Conservation (phyloP, 2,113 vertebrate genomes). For the Cynocephalus volans region DNA sequence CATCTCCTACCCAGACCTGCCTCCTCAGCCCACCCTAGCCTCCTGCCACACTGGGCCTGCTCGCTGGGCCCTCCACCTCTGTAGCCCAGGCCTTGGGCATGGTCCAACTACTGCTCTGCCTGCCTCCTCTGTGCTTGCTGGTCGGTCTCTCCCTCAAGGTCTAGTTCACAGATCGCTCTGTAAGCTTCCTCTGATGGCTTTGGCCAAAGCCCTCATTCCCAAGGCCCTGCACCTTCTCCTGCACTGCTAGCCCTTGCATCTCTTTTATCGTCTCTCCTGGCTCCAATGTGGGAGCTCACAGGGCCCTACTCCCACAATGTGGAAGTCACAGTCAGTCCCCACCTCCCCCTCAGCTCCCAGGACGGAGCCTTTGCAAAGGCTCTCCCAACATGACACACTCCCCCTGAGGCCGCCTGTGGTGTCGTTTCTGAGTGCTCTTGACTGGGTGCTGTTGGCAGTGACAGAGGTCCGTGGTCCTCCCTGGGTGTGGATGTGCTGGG, state of each 20-base stretch:
- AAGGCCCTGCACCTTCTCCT: background rate
- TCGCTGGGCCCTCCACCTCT: rapidly evolving
- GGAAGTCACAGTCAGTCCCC: background rate
- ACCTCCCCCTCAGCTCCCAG: background rate
- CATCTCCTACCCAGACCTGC: background rate
- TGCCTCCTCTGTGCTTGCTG: rapidly evolving
- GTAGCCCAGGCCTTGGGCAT: background rate
- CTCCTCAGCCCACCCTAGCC: background rate
- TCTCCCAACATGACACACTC: background rate
- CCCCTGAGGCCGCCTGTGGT: background rate
- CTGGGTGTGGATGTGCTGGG: background rate
- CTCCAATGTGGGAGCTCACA: background rate
- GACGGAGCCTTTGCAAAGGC: background rate
- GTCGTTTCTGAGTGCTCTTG: background rate
- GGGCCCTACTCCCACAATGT: background rate
- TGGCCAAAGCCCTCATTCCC: background rate
- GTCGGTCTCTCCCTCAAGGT: background rate
- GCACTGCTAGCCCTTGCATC: background rate
- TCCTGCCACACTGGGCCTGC: background rate
- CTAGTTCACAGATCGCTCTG: background rate
- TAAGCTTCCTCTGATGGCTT: background rate
- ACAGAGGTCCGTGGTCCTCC: background rate
- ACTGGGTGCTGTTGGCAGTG: background rate
- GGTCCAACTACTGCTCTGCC: background rate
- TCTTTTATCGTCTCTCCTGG: background rate